Evolutionary conservation across 2,888 invertebrate genomes (phyloP).

Genomic region (Lymantria monacha): DNA sequence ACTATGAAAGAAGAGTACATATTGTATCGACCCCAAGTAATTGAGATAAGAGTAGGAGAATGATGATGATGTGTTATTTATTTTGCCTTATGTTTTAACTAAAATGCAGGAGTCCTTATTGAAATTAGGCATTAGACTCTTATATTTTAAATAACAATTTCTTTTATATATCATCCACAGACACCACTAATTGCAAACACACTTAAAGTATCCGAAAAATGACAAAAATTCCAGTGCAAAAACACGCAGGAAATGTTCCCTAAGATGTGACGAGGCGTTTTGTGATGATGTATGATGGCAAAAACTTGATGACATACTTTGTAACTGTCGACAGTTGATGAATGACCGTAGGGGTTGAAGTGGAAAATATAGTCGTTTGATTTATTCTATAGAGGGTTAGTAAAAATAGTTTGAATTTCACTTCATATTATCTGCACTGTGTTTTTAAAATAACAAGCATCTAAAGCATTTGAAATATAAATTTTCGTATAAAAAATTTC

Average conservation of each 20-base stretch:
- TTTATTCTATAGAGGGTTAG: slow-evolving; percentile 41
- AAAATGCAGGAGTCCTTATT: too few relatives aligned
- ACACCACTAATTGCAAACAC: slow-evolving; percentile 37
- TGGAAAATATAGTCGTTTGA: slow-evolving; percentile 55
- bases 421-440: not conserved
- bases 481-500: too few relatives aligned
- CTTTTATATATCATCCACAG: too few relatives aligned
- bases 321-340: slow-evolving; percentile 58
- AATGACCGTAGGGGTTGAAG: slow-evolving; percentile 45
- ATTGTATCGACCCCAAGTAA: too few relatives aligned
- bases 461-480: too few relatives aligned
- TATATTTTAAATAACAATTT: too few relatives aligned
- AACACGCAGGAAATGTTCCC: slow-evolving; percentile 25
- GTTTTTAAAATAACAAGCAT: too few relatives aligned
- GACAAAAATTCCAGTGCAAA: slow-evolving; percentile 24
- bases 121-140: too few relatives aligned
- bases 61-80: too few relatives aligned
- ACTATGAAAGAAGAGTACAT: too few relatives aligned
- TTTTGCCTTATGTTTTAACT: too few relatives aligned
- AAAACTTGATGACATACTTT: slow-evolving; percentile 49
- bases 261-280: slow-evolving; percentile 40
- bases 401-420: slow-evolving; percentile 16
- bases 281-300: slow-evolving; percentile 58
- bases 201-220: slow-evolving; percentile 38
- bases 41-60: too few relatives aligned